These are phyloP conservation scores for Ceratosolen fusciceps DNA, from an alignment of 1,140 invertebrate genomes.

Conservation along the genomic window DNA sequence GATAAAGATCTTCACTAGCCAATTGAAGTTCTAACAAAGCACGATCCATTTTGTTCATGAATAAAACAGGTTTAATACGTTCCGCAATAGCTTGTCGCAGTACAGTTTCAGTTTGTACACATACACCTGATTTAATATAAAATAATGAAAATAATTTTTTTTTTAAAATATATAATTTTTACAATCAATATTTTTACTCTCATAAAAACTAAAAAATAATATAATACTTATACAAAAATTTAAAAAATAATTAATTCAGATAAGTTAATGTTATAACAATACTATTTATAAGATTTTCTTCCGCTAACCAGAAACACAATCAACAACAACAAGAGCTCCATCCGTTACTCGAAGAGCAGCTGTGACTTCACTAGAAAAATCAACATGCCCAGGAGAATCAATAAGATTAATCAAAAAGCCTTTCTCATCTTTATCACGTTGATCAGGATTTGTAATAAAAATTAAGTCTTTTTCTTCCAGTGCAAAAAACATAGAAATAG, in stretches of 20 bases:
- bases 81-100: conserved; percentile 98
- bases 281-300: conserved; percentile 34
- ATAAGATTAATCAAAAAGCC: conserved; percentile 99
- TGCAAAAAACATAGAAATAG: conserved; percentile 99
- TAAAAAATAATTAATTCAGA: neutral
- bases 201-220: no score
- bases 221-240: no score
- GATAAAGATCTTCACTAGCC: conserved; percentile 96
- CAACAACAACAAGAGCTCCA: conserved; percentile 98
- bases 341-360: conserved; percentile 99
- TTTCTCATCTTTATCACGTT: conserved; percentile 90
- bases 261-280: neutral
- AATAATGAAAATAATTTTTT: no score
- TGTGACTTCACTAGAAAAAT: conserved; percentile 99
- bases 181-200: neutral
- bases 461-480: conserved; percentile 92
- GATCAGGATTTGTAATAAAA: conserved; percentile 90
- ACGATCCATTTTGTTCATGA: conserved; percentile 99
- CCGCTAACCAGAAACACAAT: conserved; percentile 94
- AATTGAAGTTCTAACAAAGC: conserved; percentile 95
- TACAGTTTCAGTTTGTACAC: conserved; percentile 99
- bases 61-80: conserved; percentile 98
- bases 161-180: neutral
- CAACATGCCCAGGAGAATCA: conserved; percentile 99
- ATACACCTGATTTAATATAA: conserved; percentile 83